A percentile compares a stretch with the other conserved stretches of the same genome.
Conservation (phyloP, 2,113 vertebrate genomes). For the Cricetomys ansorgei region DNA sequence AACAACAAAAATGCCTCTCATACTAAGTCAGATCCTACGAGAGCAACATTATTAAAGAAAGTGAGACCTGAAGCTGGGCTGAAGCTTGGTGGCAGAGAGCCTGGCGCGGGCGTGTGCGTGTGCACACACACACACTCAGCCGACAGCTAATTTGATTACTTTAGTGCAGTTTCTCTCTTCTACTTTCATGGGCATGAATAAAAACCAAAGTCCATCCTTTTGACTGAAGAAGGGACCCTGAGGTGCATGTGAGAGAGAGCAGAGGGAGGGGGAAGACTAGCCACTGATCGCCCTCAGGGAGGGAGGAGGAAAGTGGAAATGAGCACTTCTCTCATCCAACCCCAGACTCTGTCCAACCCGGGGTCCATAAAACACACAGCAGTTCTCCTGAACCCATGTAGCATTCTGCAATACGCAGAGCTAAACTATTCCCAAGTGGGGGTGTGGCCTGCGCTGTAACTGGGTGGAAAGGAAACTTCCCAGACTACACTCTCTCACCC, state of each 20-base stretch:
- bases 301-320: not conserved
- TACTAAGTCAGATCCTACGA: not conserved
- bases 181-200: not conserved
- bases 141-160: not conserved
- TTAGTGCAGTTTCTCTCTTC: not conserved
- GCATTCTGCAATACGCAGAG: not conserved
- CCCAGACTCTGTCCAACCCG: not conserved
- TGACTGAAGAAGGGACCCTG: not conserved
- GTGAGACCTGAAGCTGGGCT: not conserved
- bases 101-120: too few relatives aligned
- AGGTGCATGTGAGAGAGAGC: not conserved
- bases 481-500: not conserved
- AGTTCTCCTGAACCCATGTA: too few relatives aligned
- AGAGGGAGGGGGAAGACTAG: not conserved
- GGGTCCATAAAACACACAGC: not conserved
- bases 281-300: not conserved
- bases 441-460: accelerated
- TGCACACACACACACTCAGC: too few relatives aligned
- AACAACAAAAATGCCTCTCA: not conserved
- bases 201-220: not conserved
- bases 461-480: not conserved
- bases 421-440: not conserved
- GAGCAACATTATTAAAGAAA: not conserved
- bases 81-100: not conserved
- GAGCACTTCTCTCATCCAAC: not conserved